Percentiles rank a stretch among this genome's conserved stretches.
phyloP scores from a whole-genome alignment of 2,888 invertebrate genomes.

The Clitarchus hookeri region DNA sequence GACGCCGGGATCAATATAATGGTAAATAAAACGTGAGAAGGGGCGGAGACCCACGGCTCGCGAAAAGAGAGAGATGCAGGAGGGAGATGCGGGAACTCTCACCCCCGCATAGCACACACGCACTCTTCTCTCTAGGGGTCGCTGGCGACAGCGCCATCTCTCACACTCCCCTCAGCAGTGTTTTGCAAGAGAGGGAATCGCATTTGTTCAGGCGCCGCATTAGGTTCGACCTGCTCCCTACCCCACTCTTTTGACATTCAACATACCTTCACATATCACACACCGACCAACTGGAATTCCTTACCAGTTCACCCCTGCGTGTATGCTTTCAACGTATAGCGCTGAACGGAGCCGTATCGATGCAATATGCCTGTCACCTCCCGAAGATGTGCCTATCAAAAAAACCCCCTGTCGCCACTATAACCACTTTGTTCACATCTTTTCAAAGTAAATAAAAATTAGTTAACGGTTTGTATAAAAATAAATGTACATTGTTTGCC shows the following conservation, averaged over 20 bases:
- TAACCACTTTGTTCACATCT: no score
- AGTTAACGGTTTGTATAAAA: no score
- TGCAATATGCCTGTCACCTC: not conserved
- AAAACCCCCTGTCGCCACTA: not conserved
- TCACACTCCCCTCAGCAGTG: not conserved
- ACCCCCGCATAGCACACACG: not conserved
- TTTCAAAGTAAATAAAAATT: no score
- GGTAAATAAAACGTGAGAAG: constrained; percentile 1
- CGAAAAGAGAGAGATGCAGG: not conserved
- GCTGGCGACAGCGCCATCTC: not conserved
- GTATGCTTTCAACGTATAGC: not conserved
- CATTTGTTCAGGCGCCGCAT: constrained; percentile 14
- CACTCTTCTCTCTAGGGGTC: not conserved
- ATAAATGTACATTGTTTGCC: no score
- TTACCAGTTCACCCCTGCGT: not conserved
- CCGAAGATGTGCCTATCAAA: not conserved
- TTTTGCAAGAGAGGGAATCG: constrained; percentile 8
- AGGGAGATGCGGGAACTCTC: not conserved
- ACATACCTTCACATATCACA: no score
- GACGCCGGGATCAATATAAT: not conserved
- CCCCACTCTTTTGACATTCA: not conserved
- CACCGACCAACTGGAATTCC: not conserved
- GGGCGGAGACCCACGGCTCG: not conserved
- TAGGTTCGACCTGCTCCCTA: not conserved
- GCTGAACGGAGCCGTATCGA: not conserved